Conservation (phyloP, 2,113 vertebrate genomes). For the Ailuropoda melanoleuca region DNA sequence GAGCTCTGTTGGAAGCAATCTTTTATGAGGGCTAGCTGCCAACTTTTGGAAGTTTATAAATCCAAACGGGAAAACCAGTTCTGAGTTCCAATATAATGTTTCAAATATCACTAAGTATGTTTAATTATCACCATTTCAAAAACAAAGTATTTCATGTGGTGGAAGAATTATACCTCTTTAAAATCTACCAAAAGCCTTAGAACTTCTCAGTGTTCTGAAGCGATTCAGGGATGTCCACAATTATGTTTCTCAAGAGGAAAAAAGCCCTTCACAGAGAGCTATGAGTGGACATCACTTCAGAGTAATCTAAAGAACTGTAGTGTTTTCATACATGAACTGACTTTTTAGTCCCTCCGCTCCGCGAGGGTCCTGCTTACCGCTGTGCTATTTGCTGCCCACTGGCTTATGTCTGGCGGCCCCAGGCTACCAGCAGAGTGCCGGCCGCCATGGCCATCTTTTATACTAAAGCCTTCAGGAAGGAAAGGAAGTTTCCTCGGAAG, state of each 20-base stretch:
- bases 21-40: not conserved
- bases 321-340: not conserved
- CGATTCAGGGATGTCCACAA: not conserved
- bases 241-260: not conserved
- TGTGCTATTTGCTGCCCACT: not conserved
- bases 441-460: not conserved
- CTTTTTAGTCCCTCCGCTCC: too few relatives aligned
- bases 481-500: not conserved
- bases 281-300: not conserved
- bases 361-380: not conserved
- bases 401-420: not conserved
- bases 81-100: not conserved
- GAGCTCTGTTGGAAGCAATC: not conserved
- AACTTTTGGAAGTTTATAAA: not conserved
- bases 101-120: not conserved
- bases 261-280: not conserved
- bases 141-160: not conserved
- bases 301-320: not conserved
- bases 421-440: not conserved
- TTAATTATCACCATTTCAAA: slow-evolving; percentile 33
- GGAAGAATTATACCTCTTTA: not conserved
- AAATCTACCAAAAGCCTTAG: not conserved
- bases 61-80: not conserved
- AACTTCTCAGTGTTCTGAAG: not conserved
- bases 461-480: not conserved